Evolutionary conservation across 2,888 invertebrate genomes (phyloP), one percentile per base, ranked within the genome.

Genomic region (Orthonevra nobilis): DNA sequence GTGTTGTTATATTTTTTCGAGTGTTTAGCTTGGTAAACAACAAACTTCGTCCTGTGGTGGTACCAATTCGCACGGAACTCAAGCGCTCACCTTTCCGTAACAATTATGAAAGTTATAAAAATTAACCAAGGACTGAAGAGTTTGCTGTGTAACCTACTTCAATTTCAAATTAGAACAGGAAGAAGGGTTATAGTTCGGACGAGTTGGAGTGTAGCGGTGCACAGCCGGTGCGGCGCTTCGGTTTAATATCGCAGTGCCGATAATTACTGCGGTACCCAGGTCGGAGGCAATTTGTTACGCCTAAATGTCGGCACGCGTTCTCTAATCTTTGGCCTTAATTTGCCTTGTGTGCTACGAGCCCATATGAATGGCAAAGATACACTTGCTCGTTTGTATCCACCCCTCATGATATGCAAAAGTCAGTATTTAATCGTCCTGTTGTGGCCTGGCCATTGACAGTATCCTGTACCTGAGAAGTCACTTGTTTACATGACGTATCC

Each of bases 221-320:
- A 23, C 30, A 36, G n/a, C n/a, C n/a, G n/a, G n/a, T n/a, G n/a
- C n/a, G n/a, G n/a, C n/a, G n/a, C n/a, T n/a, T n/a, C 66, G 58
- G 50, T 64, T 70, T 50, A 50, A 77, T 64, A 70, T 64, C 70
- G 54, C 32, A 40, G 66, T 72, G 72, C 73, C 50, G 73, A 79
- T 79, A 79, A 79, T 79, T 72, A 79, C 73, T 73, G 79, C 79
- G 54, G 79, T 73, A 61, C 66, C 44, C 58, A 60, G 60, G 83
- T 84, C 84, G 85, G 82, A 83, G 82, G 85, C 85, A 87, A 86
- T 86, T 86, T 86, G 87, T 87, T 86, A 85, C 87, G 86, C 86
- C 86, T 87, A 86, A 86, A 86, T 84, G 85, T 84, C 83, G 82
- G 83, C 87, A 86, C 86, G 85, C 86, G 84, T 82, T 44, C 70